Evolutionary conservation across 2,113 vertebrate genomes (phyloP).

Genomic region (Piprites chloris): DNA sequence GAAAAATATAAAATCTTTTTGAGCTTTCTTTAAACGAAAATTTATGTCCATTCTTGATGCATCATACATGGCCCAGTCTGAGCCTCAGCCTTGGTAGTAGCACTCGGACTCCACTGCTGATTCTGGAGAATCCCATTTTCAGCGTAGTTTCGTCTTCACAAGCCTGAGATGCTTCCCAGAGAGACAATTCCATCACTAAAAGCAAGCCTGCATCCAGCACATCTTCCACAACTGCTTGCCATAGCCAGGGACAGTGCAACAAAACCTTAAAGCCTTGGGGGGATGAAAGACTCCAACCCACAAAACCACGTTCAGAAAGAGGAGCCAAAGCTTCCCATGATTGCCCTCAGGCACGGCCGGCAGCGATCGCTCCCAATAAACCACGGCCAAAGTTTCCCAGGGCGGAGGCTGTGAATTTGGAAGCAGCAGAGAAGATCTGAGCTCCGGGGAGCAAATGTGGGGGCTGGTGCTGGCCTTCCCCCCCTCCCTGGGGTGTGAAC

Average conservation of each 20-base stretch:
- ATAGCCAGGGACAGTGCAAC: not conserved
- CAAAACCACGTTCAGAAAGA: not conserved
- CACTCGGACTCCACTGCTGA: not conserved
- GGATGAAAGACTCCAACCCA: not conserved
- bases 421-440: not conserved
- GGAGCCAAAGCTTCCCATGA: not conserved
- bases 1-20: not conserved
- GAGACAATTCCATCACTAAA: not conserved
- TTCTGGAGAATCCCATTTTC: not conserved
- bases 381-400: not conserved
- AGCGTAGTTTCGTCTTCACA: not conserved
- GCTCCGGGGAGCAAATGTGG: not conserved
- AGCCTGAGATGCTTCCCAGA: not conserved
- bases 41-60: rapidly evolving
- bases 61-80: rapidly evolving
- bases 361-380: not conserved
- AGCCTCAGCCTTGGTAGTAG: not conserved
- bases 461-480: not conserved
- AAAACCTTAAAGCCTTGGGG: not conserved
- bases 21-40: not conserved
- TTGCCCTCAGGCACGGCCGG: rapidly evolving
- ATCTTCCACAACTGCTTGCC: not conserved
- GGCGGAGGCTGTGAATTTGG: not conserved
- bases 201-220: not conserved
- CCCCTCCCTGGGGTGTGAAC: not conserved